phyloP scores from a whole-genome alignment of 1,140 invertebrate species.

The Adelges cooleyi region DNA sequence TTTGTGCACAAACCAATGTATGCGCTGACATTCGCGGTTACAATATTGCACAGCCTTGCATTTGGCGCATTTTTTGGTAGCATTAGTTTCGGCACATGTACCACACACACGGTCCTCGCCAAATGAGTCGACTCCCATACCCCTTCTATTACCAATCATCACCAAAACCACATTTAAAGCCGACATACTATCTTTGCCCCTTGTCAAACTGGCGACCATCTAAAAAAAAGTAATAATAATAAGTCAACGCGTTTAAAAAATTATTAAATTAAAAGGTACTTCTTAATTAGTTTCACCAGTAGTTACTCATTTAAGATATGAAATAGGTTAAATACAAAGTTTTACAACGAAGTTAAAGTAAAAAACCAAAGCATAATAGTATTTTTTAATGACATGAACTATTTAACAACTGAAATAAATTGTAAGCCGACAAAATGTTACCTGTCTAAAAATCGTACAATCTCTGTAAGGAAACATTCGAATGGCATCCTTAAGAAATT shows the following conservation, averaged over 20 bases:
- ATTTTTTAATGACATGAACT: too few relatives aligned
- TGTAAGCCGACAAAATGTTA: conserved; percentile 10
- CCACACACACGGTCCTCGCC: conserved; percentile 63
- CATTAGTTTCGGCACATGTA: conserved; percentile 80
- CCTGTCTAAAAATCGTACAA: conserved; percentile 70
- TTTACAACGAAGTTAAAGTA: too few relatives aligned
- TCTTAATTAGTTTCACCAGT: too few relatives aligned
- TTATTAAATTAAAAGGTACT: too few relatives aligned
- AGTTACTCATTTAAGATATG: too few relatives aligned
- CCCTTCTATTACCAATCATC: conserved; percentile 65
- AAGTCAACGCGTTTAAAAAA: too few relatives aligned
- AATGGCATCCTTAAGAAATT: conserved; percentile 69
- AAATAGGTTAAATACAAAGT: too few relatives aligned
- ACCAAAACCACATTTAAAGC: conserved; percentile 65
- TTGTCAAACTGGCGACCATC: conserved; percentile 61
- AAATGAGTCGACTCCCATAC: conserved; percentile 42
- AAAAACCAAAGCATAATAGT: too few relatives aligned
- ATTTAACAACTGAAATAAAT: too few relatives aligned
- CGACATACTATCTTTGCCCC: conserved; percentile 49
- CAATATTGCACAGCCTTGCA: conserved; percentile 92
- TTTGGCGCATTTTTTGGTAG: conserved; percentile 85
- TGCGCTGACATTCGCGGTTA: conserved; percentile 80
- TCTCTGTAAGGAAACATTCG: conserved; percentile 79
- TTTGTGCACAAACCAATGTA: conserved; percentile 96
- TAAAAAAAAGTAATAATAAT: conserved; percentile 32